These are phyloP conservation scores for Orthosia gothica DNA, from an alignment of 2,888 invertebrate species.

Conservation along the genomic window DNA sequence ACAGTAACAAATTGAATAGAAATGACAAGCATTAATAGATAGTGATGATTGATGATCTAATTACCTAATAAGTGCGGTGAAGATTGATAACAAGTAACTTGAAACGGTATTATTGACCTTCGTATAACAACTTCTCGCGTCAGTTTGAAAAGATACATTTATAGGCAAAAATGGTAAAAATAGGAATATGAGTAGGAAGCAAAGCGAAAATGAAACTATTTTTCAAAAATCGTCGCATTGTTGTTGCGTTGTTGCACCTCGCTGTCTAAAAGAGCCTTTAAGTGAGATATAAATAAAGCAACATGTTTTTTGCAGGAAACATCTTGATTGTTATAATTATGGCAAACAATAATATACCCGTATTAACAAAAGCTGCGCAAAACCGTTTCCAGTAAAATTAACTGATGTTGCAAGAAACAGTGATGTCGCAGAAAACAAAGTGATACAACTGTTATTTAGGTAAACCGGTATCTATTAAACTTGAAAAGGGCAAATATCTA, in stretches of 20 bases:
- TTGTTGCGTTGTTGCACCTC: not conserved
- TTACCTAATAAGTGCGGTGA: not conserved
- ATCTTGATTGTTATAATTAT: not conserved
- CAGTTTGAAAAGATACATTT: not conserved
- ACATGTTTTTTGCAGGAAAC: too few relatives aligned
- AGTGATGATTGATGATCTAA: slow-evolving; percentile 5
- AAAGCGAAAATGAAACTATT: not conserved
- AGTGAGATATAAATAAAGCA: not conserved
- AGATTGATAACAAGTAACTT: slow-evolving; percentile 5
- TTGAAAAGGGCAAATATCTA: not conserved
- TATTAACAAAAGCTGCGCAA: not conserved
- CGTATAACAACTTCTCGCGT: not conserved
- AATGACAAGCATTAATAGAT: slow-evolving; percentile 6
- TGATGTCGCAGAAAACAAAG: not conserved
- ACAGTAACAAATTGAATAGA: not conserved
- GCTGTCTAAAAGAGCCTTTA: not conserved
- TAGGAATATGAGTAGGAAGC: too few relatives aligned
- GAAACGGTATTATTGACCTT: not conserved
- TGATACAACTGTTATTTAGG: slow-evolving; percentile 2
- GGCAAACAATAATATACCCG: not conserved
- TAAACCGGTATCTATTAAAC: slow-evolving; percentile 25
- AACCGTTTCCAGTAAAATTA: not conserved
- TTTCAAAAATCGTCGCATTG: not conserved
- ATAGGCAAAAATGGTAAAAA: not conserved
- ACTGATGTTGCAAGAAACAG: not conserved